phyloP scores from a whole-genome alignment of 2,888 invertebrate genomes.

The Lutraria lutraria region DNA sequence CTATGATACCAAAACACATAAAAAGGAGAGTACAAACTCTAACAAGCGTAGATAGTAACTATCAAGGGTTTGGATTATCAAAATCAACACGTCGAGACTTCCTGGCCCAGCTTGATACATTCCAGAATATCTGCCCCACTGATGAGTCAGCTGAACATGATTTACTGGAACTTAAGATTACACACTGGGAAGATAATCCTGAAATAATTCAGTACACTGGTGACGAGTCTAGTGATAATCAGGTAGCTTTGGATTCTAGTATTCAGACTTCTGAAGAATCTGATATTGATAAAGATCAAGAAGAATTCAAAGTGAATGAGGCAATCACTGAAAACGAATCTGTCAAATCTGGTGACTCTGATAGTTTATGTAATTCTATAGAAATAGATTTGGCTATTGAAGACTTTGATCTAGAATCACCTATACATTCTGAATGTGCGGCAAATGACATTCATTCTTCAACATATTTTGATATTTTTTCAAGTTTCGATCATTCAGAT shows the following conservation, averaged over 20 bases:
- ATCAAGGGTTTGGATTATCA: slow-evolving; percentile 69
- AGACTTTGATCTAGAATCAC: background rate
- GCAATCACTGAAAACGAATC: background rate
- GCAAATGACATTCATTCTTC: slow-evolving; percentile 12
- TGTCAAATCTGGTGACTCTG: background rate
- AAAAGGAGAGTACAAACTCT: background rate
- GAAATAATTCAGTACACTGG: slow-evolving; percentile 25
- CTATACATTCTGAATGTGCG: background rate
- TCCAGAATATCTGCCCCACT: slow-evolving; percentile 58
- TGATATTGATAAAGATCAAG: background rate
- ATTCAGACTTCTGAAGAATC: background rate
- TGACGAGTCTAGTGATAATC: background rate
- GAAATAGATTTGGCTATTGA: background rate
- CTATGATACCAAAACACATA: background rate
- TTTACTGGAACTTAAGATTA: slow-evolving; percentile 9
- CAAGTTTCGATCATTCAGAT: slow-evolving; percentile 50
- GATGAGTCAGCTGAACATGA: slow-evolving; percentile 18
- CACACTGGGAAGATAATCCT: slow-evolving; percentile 36
- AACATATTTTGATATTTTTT: slow-evolving; percentile 52
- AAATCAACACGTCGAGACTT: slow-evolving; percentile 54
- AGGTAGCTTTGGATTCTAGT: background rate
- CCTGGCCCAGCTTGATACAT: slow-evolving; percentile 59
- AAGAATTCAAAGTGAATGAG: background rate
- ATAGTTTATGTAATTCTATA: background rate
- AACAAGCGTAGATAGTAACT: slow-evolving; percentile 66